These are phyloP conservation scores for Nibea albiflora DNA, from an alignment of 2,113 vertebrate genomes.

Conservation along the genomic window DNA sequence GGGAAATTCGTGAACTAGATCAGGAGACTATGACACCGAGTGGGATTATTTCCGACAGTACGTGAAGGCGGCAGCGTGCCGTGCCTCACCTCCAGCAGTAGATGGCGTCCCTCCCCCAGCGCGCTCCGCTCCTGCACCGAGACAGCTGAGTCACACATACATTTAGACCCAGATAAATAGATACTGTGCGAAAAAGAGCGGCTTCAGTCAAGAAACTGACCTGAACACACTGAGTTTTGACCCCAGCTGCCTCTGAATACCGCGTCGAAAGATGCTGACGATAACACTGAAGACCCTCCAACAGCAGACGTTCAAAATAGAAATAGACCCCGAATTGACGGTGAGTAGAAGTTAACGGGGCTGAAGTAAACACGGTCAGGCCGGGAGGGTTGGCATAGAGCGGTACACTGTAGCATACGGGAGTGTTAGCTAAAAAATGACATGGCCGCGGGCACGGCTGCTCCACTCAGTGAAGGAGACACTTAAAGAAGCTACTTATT, in stretches of 20 bases:
- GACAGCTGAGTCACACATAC: slow-evolving; percentile 86
- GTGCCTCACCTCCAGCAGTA: slow-evolving; percentile 58
- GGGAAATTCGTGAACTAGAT: too few species aligned
- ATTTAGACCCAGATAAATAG: slow-evolving; percentile 45
- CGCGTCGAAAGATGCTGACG: slow-evolving; percentile 77
- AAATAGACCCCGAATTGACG: slow-evolving; percentile 82
- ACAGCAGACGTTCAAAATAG: slow-evolving; percentile 85
- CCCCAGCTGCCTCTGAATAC: slow-evolving; percentile 24
- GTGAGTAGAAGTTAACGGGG: slow-evolving; percentile 77
- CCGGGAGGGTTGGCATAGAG: slow-evolving; percentile 50
- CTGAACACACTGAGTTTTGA: not conserved
- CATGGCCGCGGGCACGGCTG: not conserved
- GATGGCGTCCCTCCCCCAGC: slow-evolving; percentile 70
- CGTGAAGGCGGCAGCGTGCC: slow-evolving; percentile 30
- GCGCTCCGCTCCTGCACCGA: slow-evolving; percentile 44
- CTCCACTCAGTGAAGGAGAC: not conserved
- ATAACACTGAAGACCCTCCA: slow-evolving; percentile 86
- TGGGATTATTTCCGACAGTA: slow-evolving; percentile 17
- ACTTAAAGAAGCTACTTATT: not conserved
- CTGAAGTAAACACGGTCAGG: slow-evolving; percentile 72
- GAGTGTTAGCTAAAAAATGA: slow-evolving; percentile 5
- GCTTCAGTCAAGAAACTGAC: slow-evolving; percentile 40
- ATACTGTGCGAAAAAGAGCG: slow-evolving; percentile 48
- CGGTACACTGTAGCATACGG: slow-evolving; percentile 3
- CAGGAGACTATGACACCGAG: not conserved